Evolutionary conservation across 2,113 vertebrate genomes (phyloP).

Genomic region (Tetrax tetrax): DNA sequence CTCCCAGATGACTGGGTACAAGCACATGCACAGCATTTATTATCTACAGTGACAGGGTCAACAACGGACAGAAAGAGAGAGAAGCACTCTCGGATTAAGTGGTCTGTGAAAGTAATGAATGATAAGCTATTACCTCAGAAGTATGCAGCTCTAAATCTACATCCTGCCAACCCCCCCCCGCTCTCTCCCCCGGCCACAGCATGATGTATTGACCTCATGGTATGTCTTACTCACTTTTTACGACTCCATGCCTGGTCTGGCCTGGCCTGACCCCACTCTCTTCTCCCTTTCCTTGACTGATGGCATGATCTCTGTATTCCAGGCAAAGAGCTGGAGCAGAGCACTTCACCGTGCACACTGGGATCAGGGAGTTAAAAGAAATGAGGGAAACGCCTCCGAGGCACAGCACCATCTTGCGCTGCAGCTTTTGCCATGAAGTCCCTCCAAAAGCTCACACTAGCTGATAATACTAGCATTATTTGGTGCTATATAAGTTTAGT

Average conservation of each 20-base stretch:
- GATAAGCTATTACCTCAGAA: conserved; percentile 26
- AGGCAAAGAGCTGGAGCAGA: not conserved
- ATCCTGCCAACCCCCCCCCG: not conserved
- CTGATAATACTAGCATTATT: not conserved
- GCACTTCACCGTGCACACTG: too few species aligned
- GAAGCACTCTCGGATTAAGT: conserved; percentile 14
- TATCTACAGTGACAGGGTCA: conserved; percentile 4
- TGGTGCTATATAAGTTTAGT: not conserved
- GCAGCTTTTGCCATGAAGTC: not conserved
- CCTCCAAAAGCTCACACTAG: not conserved
- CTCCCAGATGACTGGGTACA: not conserved
- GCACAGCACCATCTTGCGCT: not conserved
- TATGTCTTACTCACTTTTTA: not conserved
- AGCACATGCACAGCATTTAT: conserved; percentile 11
- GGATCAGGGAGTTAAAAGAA: not conserved
- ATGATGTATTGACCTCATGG: not conserved
- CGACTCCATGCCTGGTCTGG: not conserved
- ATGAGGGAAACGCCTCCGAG: not conserved
- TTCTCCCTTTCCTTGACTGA: not conserved
- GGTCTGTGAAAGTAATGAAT: conserved; percentile 5
- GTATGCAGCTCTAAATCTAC: not conserved
- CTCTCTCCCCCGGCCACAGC: rapidly evolving
- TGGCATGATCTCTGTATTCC: not conserved
- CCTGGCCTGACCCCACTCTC: not conserved
- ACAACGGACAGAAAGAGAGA: not conserved